Percentiles rank a stretch among this genome's conserved stretches.
phyloP scores from a whole-genome alignment of 2,797 vertebrate species.

The Etheostoma perlongum region DNA sequence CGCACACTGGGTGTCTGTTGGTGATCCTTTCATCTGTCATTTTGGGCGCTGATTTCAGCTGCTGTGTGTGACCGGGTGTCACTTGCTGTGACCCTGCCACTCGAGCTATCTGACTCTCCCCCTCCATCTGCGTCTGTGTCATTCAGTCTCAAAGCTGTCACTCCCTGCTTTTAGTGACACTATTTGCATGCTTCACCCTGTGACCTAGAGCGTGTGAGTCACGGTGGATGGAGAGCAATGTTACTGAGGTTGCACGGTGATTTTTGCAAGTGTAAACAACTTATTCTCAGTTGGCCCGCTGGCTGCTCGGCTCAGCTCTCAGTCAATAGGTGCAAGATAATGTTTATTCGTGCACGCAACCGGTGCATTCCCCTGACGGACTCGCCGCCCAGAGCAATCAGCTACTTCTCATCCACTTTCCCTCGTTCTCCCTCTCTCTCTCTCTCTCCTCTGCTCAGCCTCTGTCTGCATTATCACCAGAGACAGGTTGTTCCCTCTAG shows the following conservation, averaged over 20 bases:
- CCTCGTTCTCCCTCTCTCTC: constrained; percentile 13
- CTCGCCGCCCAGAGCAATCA: constrained; percentile 47
- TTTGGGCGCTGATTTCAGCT: constrained; percentile 48
- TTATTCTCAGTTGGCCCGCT: constrained; percentile 67
- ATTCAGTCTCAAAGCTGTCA: constrained; percentile 47
- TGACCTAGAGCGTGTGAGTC: constrained; percentile 64
- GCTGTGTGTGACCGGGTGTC: constrained; percentile 39
- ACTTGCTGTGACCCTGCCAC: constrained; percentile 31
- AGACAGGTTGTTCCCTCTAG: constrained; percentile 48
- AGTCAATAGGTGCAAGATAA: constrained; percentile 73
- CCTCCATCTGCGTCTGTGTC: constrained; percentile 12
- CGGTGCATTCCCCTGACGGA: constrained; percentile 61
- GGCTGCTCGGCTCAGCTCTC: constrained; percentile 67
- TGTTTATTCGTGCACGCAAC: constrained; percentile 71
- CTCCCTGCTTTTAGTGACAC: constrained; percentile 42
- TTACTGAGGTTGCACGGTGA: constrained; percentile 40
- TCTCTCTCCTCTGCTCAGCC: constrained; percentile 28
- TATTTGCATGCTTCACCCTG: constrained; percentile 52
- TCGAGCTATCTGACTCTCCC: constrained; percentile 11
- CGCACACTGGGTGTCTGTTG: background rate
- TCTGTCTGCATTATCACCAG: constrained; percentile 53
- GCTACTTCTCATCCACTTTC: constrained; percentile 52
- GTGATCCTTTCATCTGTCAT: constrained; percentile 23
- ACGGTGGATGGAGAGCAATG: constrained; percentile 46
- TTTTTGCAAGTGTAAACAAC: constrained; percentile 77